Percentiles rank a stretch among this genome's conserved stretches.
phyloP scores from a whole-genome alignment of 2,888 invertebrate genomes.

The Homarus gammarus region DNA sequence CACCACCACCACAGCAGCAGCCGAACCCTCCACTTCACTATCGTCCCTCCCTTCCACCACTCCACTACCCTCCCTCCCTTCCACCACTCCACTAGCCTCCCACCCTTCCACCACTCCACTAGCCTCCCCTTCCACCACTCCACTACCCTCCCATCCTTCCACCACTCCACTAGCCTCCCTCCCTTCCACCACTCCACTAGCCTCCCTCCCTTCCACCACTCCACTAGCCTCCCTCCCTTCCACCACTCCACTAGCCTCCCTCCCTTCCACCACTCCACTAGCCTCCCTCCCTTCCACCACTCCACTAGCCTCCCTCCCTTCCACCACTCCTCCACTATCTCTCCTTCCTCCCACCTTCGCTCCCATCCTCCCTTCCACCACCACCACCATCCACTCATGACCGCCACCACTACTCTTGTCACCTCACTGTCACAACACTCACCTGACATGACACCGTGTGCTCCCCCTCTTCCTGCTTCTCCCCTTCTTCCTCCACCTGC shows the following conservation, averaged over 20 bases:
- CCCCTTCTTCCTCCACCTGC: background rate
- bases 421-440: too few relatives aligned
- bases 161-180: background rate
- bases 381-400: too few relatives aligned
- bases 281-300: background rate
- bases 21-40: too few relatives aligned
- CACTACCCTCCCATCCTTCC: background rate
- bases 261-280: background rate
- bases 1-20: too few relatives aligned
- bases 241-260: background rate
- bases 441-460: too few relatives aligned
- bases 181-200: background rate
- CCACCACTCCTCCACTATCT: background rate
- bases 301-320: background rate
- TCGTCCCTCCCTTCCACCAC: too few relatives aligned
- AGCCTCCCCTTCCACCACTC: background rate
- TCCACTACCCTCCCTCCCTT: too few relatives aligned
- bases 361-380: too few relatives aligned
- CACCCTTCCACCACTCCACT: background rate
- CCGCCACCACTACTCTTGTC: too few relatives aligned
- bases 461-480: too few relatives aligned
- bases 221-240: background rate
- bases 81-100: too few relatives aligned
- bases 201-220: background rate
- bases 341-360: background rate